These are phyloP conservation scores for Psococerastis gibbosa DNA, from an alignment of 2,888 invertebrate genomes.

Conservation along the genomic window DNA sequence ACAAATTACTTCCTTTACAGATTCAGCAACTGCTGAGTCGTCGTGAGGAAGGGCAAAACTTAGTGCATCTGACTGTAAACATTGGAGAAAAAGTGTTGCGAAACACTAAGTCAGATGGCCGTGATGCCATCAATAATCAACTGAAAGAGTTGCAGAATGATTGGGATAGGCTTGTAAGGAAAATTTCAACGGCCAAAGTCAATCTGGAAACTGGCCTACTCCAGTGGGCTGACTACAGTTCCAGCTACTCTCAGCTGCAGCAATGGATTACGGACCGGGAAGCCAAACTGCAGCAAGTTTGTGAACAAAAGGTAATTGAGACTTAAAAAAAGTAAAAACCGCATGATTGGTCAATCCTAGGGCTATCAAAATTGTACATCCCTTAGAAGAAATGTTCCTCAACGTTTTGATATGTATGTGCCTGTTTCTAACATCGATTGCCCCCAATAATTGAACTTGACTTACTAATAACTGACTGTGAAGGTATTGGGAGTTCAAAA, in stretches of 20 bases:
- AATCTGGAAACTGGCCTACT: conserved; percentile 74
- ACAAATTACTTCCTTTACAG: too few relatives aligned
- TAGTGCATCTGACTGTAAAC: conserved; percentile 72
- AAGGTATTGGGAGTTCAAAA: too few relatives aligned
- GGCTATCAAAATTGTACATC: too few relatives aligned
- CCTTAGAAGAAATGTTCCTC: too few relatives aligned
- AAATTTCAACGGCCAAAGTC: conserved; percentile 80
- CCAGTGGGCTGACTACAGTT: conserved; percentile 93
- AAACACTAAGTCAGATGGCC: conserved; percentile 74
- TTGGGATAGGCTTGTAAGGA: conserved; percentile 81
- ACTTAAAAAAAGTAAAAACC: neutral
- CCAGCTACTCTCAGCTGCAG: conserved; percentile 76
- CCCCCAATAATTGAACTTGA: too few relatives aligned
- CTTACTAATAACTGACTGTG: too few relatives aligned
- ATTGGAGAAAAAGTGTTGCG: conserved; percentile 77
- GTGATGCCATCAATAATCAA: conserved; percentile 68
- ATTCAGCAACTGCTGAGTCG: conserved; percentile 57
- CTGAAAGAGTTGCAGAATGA: conserved; percentile 78
- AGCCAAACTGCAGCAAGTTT: conserved; percentile 76
- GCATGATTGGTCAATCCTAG: neutral
- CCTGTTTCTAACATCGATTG: too few relatives aligned
- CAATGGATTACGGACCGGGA: conserved; percentile 91
- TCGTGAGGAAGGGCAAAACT: conserved; percentile 71
- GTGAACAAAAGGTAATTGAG: conserved; percentile 46
- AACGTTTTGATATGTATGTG: too few relatives aligned